These are phyloP conservation scores for Aurelia sp. DNA, from an alignment of 30 jellyfish, hydroid and myxozoan genomes.

Conservation along the genomic window DNA sequence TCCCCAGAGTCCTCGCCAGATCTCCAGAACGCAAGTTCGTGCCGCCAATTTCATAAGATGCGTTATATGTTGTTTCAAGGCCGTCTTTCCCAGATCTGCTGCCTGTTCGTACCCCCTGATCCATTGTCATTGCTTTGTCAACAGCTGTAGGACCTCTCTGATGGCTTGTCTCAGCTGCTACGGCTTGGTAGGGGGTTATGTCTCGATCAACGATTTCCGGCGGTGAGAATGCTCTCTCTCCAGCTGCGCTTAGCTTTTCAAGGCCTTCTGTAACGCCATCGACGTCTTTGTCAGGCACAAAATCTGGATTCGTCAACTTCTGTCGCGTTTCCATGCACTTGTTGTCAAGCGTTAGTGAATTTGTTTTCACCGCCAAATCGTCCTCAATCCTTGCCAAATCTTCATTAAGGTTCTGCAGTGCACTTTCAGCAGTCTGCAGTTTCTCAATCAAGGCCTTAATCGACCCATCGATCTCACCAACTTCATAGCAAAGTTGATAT, in stretches of 20 bases:
- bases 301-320: conserved; percentile 63
- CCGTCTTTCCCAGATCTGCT: conserved; percentile 32
- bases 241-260: conserved; percentile 33
- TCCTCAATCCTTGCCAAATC: conserved; percentile 89
- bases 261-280: conserved; percentile 52
- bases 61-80: conserved; percentile 70
- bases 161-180: background rate
- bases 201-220: conserved; percentile 42
- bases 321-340: conserved; percentile 82
- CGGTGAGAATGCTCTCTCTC: conserved; percentile 36
- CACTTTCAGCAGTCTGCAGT: conserved; percentile 83
- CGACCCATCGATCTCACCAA: conserved; percentile 94
- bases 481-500: conserved; percentile 92
- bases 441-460: conserved; percentile 77
- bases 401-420: conserved; percentile 64
- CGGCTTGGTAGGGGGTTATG: conserved; percentile 28
- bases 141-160: background rate
- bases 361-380: conserved; percentile 80
- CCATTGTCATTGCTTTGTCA: background rate
- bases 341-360: conserved; percentile 84
- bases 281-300: conserved; percentile 15
- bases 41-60: conserved; percentile 52
- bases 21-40: conserved; percentile 71
- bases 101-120: background rate
- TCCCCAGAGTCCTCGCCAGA: conserved; percentile 66